These are phyloP conservation scores for Trypoxylon attenuatum DNA, from an alignment of 2,888 invertebrate species.

Conservation along the genomic window DNA sequence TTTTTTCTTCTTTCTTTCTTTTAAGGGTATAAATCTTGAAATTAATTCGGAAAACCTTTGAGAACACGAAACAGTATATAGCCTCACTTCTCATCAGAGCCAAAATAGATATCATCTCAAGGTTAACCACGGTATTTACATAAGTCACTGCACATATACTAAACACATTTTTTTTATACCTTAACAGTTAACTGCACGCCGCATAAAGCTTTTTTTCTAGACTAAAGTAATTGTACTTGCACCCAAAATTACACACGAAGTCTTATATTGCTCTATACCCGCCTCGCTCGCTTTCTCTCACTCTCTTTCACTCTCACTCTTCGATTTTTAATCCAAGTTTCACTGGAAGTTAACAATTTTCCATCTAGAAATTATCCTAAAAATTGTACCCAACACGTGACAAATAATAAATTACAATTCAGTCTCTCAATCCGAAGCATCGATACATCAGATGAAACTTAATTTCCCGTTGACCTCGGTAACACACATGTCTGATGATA, in stretches of 20 bases:
- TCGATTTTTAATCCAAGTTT: too few relatives aligned
- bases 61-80: constrained; percentile 1
- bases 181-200: constrained; percentile 25
- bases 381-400: constrained; percentile 45
- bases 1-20: too few relatives aligned
- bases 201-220: constrained; percentile 27
- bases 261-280: constrained; percentile 15
- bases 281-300: background rate
- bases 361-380: constrained; percentile 30
- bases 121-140: constrained; percentile 37
- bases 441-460: constrained; percentile 31
- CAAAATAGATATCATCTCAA: constrained; percentile 27
- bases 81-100: constrained; percentile 11
- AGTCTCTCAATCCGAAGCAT: constrained; percentile 44
- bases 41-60: constrained; percentile 4
- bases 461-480: constrained; percentile 5
- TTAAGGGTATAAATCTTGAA: constrained; percentile 11
- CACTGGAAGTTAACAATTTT: constrained; percentile 24
- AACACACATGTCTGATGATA: constrained; percentile 26
- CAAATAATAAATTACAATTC: constrained; percentile 45
- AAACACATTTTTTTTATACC: constrained; percentile 11
- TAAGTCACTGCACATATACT: constrained; percentile 31
- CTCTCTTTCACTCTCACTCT: too few relatives aligned
- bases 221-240: constrained; percentile 48
- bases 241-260: constrained; percentile 38